Conservation (phyloP, 92 coral and sea anemone genomes). For the Galaxea fascicularis region DNA sequence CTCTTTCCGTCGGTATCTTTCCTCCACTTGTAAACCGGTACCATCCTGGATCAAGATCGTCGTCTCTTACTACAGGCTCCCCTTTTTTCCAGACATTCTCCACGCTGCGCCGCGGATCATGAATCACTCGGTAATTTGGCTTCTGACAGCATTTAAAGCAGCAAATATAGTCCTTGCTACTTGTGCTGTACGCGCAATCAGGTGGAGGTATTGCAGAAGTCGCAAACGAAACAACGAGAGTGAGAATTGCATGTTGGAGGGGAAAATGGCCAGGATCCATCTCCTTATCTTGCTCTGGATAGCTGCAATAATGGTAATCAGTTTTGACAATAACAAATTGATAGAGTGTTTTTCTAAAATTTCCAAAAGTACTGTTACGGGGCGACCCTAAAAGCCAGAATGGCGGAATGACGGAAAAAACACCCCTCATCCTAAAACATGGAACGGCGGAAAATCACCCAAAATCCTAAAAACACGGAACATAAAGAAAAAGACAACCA, state of each 20-base stretch:
- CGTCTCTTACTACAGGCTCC: neutral
- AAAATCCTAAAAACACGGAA: too few species aligned
- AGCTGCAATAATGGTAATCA: too few species aligned
- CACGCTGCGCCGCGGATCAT: neutral
- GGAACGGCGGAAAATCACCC: too few species aligned
- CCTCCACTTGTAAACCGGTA: slow-evolving; percentile 2
- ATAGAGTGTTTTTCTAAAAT: too few species aligned
- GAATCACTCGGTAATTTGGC: neutral
- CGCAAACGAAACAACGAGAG: neutral
- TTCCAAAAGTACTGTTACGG: too few species aligned
- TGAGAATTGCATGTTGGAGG: neutral
- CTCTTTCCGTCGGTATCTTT: neutral
- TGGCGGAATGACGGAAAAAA: too few species aligned
- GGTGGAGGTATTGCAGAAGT: neutral
- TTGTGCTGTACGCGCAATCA: too few species aligned
- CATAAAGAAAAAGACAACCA: too few species aligned
- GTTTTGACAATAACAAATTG: too few species aligned
- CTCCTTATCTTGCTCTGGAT: neutral
- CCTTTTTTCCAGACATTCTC: neutral
- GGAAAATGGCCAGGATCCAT: neutral
- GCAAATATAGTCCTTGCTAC: too few species aligned
- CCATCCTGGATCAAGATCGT: neutral
- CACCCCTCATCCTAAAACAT: too few species aligned
- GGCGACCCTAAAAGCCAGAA: too few species aligned
- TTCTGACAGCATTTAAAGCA: neutral